Evolutionary conservation across 2,113 vertebrate species (phyloP).

Genomic region (Boulengeromyrus knoepffleri): DNA sequence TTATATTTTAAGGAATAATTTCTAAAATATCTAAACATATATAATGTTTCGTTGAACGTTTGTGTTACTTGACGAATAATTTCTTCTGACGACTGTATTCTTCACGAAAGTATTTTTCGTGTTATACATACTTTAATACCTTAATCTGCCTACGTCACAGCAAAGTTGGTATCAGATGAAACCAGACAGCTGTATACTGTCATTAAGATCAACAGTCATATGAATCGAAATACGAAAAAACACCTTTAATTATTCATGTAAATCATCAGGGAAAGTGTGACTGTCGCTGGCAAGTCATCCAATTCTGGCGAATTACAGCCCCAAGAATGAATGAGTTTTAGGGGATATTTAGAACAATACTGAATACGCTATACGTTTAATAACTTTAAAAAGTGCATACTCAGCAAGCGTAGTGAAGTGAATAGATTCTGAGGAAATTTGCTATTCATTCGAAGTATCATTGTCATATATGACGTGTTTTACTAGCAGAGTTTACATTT

Average conservation of each 20-base stretch:
- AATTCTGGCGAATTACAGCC: background rate
- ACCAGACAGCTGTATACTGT: background rate
- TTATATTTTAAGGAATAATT: background rate
- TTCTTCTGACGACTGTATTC: background rate
- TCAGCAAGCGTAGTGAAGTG: background rate
- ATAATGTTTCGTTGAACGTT: background rate
- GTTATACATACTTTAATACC: background rate
- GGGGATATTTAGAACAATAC: background rate
- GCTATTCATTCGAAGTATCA: background rate
- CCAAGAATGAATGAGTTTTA: background rate
- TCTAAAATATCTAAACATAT: background rate
- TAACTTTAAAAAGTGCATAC: background rate
- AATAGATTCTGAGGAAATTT: background rate
- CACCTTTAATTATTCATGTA: background rate
- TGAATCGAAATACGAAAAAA: background rate
- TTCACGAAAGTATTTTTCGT: background rate
- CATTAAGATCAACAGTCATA: background rate
- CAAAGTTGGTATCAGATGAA: background rate
- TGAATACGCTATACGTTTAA: background rate
- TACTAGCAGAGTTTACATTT: background rate
- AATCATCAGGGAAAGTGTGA: background rate
- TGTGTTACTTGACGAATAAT: background rate
- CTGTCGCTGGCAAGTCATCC: background rate
- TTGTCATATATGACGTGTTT: background rate
- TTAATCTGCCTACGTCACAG: background rate